A percentile compares a stretch with the other conserved stretches of the same genome.
These are phyloP conservation scores for Cherax quadricarinatus DNA, from an alignment of 1,140 invertebrate species.

Conservation along the genomic window DNA sequence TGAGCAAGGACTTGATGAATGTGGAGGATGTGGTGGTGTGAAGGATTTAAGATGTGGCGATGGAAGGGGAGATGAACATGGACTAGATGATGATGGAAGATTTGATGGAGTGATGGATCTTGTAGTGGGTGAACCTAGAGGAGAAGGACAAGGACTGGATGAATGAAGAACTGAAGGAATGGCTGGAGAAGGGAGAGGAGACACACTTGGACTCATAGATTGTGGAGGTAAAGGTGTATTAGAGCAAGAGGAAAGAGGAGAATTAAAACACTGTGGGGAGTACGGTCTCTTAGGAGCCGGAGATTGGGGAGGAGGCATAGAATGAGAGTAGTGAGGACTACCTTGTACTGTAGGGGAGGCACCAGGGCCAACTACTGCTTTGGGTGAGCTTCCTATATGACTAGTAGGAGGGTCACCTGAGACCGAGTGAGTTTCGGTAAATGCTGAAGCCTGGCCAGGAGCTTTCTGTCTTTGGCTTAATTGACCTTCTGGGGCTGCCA, in stretches of 20 bases:
- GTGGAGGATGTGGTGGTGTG: conserved; percentile 47
- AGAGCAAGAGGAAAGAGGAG: conserved; percentile 74
- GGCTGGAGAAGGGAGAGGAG: conserved; percentile 67
- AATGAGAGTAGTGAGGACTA: conserved; percentile 52
- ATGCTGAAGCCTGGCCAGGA: conserved; percentile 30
- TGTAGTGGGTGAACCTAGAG: conserved; percentile 52
- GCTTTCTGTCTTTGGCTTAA: conserved; percentile 59
- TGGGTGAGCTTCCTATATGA: conserved; percentile 56
- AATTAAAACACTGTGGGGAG: conserved; percentile 72
- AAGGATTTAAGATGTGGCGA: conserved; percentile 53
- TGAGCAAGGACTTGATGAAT: conserved; percentile 47
- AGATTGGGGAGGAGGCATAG: conserved; percentile 74
- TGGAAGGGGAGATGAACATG: conserved; percentile 61
- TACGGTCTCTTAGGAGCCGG: conserved; percentile 75
- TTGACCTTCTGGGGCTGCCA: conserved; percentile 59
- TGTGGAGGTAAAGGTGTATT: conserved; percentile 66
- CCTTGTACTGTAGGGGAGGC: conserved; percentile 61
- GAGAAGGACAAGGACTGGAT: conserved; percentile 54
- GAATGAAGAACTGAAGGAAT: conserved; percentile 52
- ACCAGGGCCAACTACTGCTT: conserved; percentile 43
- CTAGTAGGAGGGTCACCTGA: conserved; percentile 57
- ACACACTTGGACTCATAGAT: conserved; percentile 64
- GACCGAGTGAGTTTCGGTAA: conserved; percentile 38
- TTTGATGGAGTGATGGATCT: conserved; percentile 51
- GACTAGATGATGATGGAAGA: conserved; percentile 56